A percentile compares a stretch with the other conserved stretches of the same genome.
These are phyloP conservation scores for Drosophila meridiana DNA, from an alignment of 2,888 invertebrate genomes.

Conservation along the genomic window DNA sequence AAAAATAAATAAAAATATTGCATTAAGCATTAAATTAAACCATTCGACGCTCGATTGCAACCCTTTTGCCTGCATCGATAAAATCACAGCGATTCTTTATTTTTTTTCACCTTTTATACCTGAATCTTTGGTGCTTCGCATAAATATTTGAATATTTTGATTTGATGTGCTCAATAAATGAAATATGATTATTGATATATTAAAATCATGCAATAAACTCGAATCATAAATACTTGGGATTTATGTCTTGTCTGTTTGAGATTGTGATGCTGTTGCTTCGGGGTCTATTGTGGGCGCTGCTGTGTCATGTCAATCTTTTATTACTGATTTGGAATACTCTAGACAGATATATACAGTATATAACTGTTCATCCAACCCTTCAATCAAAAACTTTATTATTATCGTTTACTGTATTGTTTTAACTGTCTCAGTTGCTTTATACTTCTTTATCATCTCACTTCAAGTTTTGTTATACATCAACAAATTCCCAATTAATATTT, in stretches of 20 bases:
- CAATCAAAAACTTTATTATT: too few relatives aligned
- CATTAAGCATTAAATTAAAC: conserved; percentile 25
- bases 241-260: neutral
- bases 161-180: neutral
- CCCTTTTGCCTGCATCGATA: neutral
- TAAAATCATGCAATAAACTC: neutral
- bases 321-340: too few relatives aligned
- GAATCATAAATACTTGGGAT: neutral
- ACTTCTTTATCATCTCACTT: too few relatives aligned
- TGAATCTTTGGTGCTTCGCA: neutral
- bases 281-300: neutral
- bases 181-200: conserved; percentile 3
- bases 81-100: conserved; percentile 9
- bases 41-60: neutral
- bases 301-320: neutral
- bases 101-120: neutral
- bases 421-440: too few relatives aligned
- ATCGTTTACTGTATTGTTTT: too few relatives aligned
- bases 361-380: too few relatives aligned
- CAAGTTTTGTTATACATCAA: too few relatives aligned
- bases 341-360: too few relatives aligned
- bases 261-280: neutral
- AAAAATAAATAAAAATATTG: conserved; percentile 14
- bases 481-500: too few relatives aligned
- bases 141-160: conserved; percentile 19